A percentile compares a stretch with the other conserved stretches of the same genome.
These are phyloP conservation scores for Tachuris rubrigastra DNA, from an alignment of 2,113 vertebrate genomes.

Conservation along the genomic window DNA sequence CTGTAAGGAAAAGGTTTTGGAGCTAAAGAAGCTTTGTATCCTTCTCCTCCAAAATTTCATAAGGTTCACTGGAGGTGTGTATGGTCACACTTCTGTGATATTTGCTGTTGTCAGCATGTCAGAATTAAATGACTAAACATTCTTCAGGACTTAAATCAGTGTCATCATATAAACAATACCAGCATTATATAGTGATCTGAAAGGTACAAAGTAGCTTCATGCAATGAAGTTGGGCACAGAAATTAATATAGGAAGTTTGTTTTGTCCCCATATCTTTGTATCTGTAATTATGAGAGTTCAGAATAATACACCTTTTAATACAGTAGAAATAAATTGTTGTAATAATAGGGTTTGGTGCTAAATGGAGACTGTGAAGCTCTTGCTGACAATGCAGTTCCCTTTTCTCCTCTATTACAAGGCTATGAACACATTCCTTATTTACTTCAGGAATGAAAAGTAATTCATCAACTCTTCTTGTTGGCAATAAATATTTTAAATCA, in stretches of 20 bases:
- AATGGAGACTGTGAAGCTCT: neutral
- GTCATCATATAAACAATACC: neutral
- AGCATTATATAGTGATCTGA: neutral
- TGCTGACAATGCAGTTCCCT: neutral
- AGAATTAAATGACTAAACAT: slow-evolving; percentile 8
- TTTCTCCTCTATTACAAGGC: neutral
- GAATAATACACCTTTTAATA: neutral
- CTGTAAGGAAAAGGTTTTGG: neutral
- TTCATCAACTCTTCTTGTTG: neutral
- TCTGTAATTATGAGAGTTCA: slow-evolving; percentile 13
- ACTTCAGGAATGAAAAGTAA: neutral
- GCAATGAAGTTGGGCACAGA: neutral
- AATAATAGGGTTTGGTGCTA: neutral
- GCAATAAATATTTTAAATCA: neutral
- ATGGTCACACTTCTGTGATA: neutral
- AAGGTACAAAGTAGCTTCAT: neutral
- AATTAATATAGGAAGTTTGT: neutral
- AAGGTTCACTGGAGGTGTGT: neutral
- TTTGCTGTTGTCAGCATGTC: slow-evolving; percentile 6
- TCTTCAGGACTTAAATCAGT: neutral
- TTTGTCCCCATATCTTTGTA: neutral
- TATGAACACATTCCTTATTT: neutral
- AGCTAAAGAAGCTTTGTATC: neutral
- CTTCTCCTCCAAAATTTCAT: neutral
- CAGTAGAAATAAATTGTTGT: neutral